Evolutionary conservation across 2,113 vertebrate species (phyloP).

Genomic region (Campylomormyrus numenius): DNA sequence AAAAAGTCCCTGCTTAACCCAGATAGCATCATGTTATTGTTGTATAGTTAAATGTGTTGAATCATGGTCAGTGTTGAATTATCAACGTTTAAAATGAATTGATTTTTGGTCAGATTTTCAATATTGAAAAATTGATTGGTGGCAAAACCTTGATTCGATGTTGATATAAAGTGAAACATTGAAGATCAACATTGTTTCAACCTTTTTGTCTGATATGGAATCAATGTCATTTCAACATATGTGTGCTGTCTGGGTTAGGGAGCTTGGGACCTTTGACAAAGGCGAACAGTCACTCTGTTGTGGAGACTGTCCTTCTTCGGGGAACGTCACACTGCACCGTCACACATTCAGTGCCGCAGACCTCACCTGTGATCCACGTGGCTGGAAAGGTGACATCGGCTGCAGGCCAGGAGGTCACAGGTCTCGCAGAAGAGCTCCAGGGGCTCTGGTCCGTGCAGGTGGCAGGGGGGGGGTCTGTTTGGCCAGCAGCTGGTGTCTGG

Average conservation of each 20-base stretch:
- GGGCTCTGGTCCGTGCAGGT: slow-evolving; percentile 65
- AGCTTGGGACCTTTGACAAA: not conserved
- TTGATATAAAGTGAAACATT: too few relatives aligned
- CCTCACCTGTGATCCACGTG: slow-evolving; percentile 71
- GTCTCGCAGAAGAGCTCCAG: slow-evolving; percentile 71
- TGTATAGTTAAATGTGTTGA: too few relatives aligned
- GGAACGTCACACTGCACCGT: not conserved
- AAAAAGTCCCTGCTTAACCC: not conserved
- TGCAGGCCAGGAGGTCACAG: slow-evolving; percentile 70
- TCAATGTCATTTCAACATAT: too few relatives aligned
- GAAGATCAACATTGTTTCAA: too few relatives aligned
- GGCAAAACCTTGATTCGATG: too few relatives aligned
- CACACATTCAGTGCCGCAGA: not conserved
- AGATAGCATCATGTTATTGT: too few relatives aligned
- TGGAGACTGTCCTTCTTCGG: not conserved
- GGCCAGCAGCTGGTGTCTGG: slow-evolving; percentile 56
- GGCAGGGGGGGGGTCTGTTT: slow-evolving; percentile 59
- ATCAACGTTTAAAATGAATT: too few relatives aligned
- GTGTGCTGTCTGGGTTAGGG: not conserved
- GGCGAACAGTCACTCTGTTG: not conserved
- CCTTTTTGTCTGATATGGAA: too few relatives aligned
- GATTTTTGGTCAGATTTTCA: too few relatives aligned
- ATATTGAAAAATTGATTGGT: too few relatives aligned
- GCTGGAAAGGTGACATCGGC: slow-evolving; percentile 69
- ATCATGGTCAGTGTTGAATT: too few relatives aligned